Percentiles rank a stretch among this genome's conserved stretches.
Evolutionary conservation across 2,797 vertebrate genomes (phyloP).

Genomic region (Anabas testudineus): DNA sequence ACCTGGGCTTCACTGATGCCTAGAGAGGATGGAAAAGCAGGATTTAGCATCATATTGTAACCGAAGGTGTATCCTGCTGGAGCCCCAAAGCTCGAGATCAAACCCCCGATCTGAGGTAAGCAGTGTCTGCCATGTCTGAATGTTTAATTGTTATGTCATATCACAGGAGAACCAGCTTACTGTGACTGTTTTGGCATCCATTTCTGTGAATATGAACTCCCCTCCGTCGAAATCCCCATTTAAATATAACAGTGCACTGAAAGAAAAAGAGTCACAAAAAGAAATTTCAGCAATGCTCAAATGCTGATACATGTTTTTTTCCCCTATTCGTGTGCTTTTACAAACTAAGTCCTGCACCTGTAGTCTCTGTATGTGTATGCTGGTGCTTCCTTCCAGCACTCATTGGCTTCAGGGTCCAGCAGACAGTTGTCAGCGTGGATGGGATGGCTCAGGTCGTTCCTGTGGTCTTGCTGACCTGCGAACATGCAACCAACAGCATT

Average conservation of each 20-base stretch:
- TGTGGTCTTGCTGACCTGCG: slow-evolving; percentile 93
- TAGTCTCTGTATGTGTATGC: slow-evolving; percentile 97
- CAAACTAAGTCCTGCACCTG: slow-evolving; percentile 82
- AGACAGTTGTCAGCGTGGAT: slow-evolving; percentile 99
- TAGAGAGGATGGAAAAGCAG: slow-evolving; percentile 58
- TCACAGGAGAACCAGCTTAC: slow-evolving; percentile 78
- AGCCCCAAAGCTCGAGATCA: neutral
- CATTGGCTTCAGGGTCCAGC: slow-evolving; percentile 93
- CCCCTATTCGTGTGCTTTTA: neutral
- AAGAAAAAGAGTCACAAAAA: too few relatives aligned
- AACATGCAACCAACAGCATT: neutral
- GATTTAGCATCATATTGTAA: neutral
- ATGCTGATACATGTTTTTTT: neutral
- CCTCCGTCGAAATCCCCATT: slow-evolving; percentile 97
- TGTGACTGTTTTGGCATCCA: slow-evolving; percentile 97
- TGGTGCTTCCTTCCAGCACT: slow-evolving; percentile 97
- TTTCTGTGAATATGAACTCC: slow-evolving; percentile 98
- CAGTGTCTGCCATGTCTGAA: neutral
- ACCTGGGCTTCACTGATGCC: slow-evolving; percentile 95
- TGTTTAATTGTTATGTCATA: neutral
- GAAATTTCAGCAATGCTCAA: neutral
- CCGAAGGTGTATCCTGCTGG: neutral
- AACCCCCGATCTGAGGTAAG: neutral
- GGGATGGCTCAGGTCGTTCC: slow-evolving; percentile 96
- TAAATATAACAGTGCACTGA: slow-evolving; percentile 94